Evolutionary conservation across 1,140 invertebrate species (phyloP).

Genomic region (Cheumatopsyche charites): DNA sequence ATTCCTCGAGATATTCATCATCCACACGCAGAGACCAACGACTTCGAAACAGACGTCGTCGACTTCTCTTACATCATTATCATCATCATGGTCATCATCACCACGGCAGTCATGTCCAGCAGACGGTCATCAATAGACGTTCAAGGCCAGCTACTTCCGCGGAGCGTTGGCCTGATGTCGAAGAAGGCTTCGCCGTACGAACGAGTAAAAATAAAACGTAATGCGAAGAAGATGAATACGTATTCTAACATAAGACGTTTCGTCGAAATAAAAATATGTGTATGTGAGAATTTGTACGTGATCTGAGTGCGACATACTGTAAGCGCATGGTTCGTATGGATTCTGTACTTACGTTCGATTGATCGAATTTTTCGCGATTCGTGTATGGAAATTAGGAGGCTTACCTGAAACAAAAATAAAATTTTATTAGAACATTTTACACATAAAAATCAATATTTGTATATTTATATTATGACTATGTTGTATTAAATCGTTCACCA

Average conservation of each 20-base stretch:
- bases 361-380: background rate
- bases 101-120: background rate
- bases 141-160: constrained; percentile 35
- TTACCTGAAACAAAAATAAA: constrained; percentile 31
- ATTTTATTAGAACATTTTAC: background rate
- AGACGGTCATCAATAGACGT: constrained; percentile 23
- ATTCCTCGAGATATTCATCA: too few relatives aligned
- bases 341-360: background rate
- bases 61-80: background rate
- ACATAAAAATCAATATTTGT: background rate
- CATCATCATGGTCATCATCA: background rate
- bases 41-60: background rate
- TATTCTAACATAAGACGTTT: background rate
- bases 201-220: background rate
- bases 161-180: constrained; percentile 26
- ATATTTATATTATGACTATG: too few relatives aligned
- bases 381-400: background rate
- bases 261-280: background rate
- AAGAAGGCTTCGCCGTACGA: background rate
- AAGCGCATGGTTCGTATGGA: background rate
- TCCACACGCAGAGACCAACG: background rate
- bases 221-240: background rate
- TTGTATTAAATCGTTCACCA: too few relatives aligned
- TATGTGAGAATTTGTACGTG: background rate
- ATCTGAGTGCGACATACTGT: constrained; percentile 28